Evolutionary conservation across 2,888 invertebrate genomes (phyloP).

Genomic region (Mimachlamys varia): DNA sequence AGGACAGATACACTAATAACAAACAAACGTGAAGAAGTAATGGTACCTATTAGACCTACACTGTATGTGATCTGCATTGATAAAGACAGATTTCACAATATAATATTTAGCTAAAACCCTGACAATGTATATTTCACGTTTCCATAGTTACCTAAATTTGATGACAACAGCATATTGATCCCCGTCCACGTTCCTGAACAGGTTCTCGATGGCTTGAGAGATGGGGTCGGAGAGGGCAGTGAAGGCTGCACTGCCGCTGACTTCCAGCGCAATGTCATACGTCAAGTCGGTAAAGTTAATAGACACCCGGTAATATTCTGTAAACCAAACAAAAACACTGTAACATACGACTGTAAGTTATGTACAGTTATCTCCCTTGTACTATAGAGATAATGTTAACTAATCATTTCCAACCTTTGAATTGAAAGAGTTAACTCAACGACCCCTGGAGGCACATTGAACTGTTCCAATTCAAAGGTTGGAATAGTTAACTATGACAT

Average conservation of each 20-base stretch:
- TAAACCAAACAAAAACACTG: constrained; percentile 39
- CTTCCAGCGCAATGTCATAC: constrained; percentile 84
- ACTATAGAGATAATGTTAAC: too few species aligned
- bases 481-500: too few species aligned
- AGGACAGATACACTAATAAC: too few species aligned
- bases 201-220: constrained; percentile 84
- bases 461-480: too few species aligned
- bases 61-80: too few species aligned
- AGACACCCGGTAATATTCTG: constrained; percentile 75
- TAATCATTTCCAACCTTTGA: too few species aligned
- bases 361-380: background rate
- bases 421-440: too few species aligned
- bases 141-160: constrained; percentile 86
- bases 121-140: background rate
- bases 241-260: constrained; percentile 85
- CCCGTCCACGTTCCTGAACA: constrained; percentile 84
- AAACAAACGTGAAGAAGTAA: too few species aligned
- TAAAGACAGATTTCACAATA: too few species aligned
- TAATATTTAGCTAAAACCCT: too few species aligned
- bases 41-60: too few species aligned
- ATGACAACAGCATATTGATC: constrained; percentile 86
- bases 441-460: too few species aligned
- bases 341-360: background rate
- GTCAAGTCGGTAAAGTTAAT: constrained; percentile 86
- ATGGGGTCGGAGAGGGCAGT: constrained; percentile 85